A percentile compares a stretch with the other conserved stretches of the same genome.
Evolutionary conservation across 1,140 invertebrate species (phyloP).

Genomic region (Campodea augens): DNA sequence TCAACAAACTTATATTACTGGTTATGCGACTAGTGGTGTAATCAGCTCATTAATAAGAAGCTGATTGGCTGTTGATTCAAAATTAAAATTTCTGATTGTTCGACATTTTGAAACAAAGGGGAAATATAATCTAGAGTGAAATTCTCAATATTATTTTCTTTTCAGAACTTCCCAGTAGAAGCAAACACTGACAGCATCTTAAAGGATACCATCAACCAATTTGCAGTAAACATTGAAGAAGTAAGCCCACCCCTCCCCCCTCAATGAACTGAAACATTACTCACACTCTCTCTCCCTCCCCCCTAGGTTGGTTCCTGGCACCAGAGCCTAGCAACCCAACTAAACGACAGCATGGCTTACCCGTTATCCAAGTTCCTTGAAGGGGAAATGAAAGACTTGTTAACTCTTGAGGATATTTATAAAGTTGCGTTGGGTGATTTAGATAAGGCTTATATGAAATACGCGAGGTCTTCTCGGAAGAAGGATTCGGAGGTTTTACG

Average conservation of each 20-base stretch:
- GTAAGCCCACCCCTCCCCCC: too few species aligned
- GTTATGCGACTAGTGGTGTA: too few species aligned
- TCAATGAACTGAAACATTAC: too few species aligned
- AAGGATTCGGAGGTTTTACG: neutral
- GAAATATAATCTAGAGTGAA: too few species aligned
- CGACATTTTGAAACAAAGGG: too few species aligned
- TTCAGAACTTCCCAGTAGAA: neutral
- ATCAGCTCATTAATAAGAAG: too few species aligned
- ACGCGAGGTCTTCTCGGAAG: neutral
- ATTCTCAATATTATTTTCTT: too few species aligned
- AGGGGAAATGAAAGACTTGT: neutral
- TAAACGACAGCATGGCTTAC: neutral
- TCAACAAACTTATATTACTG: too few species aligned
- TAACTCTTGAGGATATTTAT: neutral
- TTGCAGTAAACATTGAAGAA: neutral
- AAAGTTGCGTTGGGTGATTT: neutral
- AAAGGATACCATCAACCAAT: neutral
- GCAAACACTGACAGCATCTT: neutral
- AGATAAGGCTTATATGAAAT: neutral
- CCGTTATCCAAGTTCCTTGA: neutral
- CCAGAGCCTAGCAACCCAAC: neutral
- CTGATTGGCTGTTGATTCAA: too few species aligned
- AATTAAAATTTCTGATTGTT: too few species aligned
- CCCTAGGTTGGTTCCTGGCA: neutral
- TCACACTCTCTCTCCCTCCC: too few species aligned